Evolutionary conservation across 2,113 vertebrate genomes (phyloP).

Genomic region (Anarhynchus alexandrinus): DNA sequence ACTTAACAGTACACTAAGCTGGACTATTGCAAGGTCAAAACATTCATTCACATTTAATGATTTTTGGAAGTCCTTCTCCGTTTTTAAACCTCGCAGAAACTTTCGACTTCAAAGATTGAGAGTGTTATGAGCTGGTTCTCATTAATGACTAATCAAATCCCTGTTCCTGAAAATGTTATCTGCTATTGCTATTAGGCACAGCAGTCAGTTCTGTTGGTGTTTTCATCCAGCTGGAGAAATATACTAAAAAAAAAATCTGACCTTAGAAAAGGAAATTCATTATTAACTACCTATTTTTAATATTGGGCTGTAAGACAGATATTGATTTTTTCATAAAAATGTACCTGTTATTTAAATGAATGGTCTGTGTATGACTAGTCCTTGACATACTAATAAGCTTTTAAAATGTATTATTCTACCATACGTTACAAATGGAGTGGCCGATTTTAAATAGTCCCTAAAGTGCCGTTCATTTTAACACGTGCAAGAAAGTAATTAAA

Average conservation of each 20-base stretch:
- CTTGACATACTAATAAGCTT: neutral
- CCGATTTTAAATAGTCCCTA: neutral
- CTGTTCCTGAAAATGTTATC: neutral
- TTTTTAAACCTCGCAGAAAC: neutral
- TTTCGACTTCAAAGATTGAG: neutral
- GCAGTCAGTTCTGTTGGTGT: neutral
- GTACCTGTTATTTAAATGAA: neutral
- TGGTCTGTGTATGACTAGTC: neutral
- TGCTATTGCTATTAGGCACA: neutral
- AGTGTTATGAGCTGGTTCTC: neutral
- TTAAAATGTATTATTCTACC: neutral
- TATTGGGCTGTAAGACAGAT: neutral
- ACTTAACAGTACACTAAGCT: neutral
- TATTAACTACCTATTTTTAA: neutral
- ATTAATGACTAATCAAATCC: neutral
- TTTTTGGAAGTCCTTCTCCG: neutral
- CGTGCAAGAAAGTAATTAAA: neutral
- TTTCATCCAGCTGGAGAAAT: neutral
- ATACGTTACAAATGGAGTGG: neutral
- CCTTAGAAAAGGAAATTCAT: neutral
- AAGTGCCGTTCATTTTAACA: neutral
- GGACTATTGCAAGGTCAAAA: neutral
- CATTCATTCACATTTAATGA: neutral
- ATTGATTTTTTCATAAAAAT: neutral
- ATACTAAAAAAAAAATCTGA: neutral